A percentile compares a stretch with the other conserved stretches of the same genome.
Conservation (phyloP, 2,888 invertebrate species). For the Latrodectus hesperus region DNA sequence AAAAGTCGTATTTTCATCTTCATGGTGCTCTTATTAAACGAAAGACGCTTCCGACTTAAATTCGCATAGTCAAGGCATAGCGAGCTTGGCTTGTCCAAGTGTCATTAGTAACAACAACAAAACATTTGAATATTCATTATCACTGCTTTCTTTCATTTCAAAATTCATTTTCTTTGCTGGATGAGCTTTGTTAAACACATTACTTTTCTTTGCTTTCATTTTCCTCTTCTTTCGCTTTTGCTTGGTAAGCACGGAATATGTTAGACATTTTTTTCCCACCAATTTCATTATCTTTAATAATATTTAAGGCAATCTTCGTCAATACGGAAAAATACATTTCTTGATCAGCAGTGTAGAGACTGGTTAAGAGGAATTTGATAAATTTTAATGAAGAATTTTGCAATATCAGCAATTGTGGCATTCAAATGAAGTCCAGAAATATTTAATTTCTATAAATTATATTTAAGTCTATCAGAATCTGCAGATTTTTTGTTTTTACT, state of each 20-base stretch:
- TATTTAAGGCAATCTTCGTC: conserved; percentile 10
- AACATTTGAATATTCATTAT: conserved; percentile 6
- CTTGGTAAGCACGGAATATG: not conserved
- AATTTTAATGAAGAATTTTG: conserved; percentile 10
- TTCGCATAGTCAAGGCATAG: no score
- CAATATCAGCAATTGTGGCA: conserved; percentile 14
- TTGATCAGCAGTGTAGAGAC: conserved; percentile 22
- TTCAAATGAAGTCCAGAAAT: conserved; percentile 19
- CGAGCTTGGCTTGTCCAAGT: no score
- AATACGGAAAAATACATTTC: not conserved
- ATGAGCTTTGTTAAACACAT: not conserved
- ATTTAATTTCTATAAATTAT: conserved; percentile 21
- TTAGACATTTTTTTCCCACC: conserved; percentile 23
- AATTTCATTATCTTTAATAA: conserved; percentile 2
- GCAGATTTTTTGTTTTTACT: conserved; percentile 15
- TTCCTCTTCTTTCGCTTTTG: not conserved
- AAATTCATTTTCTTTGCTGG: conserved; percentile 22
- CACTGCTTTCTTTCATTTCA: not conserved
- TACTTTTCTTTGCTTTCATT: not conserved
- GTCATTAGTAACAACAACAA: no score
- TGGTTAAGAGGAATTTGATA: conserved; percentile 21
- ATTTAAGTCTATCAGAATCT: not conserved
- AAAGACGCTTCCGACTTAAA: no score
- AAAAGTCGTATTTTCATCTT: no score
- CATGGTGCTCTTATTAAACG: no score